Evolutionary conservation across 2,888 invertebrate genomes (phyloP), one percentile per base, ranked within the genome.

Genomic region (Shargacucullia verbasci): DNA sequence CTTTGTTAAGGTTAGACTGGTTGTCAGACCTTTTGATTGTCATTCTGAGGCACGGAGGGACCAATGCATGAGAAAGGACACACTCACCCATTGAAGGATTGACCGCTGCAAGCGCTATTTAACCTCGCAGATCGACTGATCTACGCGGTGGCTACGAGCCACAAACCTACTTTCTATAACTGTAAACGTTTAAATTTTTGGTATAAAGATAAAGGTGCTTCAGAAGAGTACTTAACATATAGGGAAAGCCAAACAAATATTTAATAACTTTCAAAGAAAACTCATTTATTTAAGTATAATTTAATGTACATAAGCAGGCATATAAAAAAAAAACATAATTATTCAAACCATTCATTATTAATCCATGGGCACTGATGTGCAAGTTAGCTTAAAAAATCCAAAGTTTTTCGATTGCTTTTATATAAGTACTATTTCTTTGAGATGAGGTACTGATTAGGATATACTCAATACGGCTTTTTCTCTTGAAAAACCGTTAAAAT

Each of bases 261-360:
- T 7, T 29, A 11, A n/a, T 14, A 40, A 35, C n/a, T 48, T 45
- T 66, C 13, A 49, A 57, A 54, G 13, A 48, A 56, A 70, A 70
- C 75, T 47, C 59, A 50, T 70, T 74, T 70, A 74, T 71, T 65
- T 46, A 13, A 59, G 46, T 52, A 57, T 41, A 46, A 43, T 15
- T 33, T 55, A 50, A 50, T 62, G 38, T 54, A 68, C 40, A 60
- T 54, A 54, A 49, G 44, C 15, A 27, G 12, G 11, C 35, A 47
- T 58, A 58, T 48, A 59, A 49, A 59, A 35, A 2, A 34, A 63
- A 70, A 70, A 56, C 40, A 63, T 64, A 41, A 53, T 70, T 49
- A 53, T 53, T 52, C 14, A 55, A 59, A 50, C 10, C 47, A 40
- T 61, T 31, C 11, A 46, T 43, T 45, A 45, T 40, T 35, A 48